Conservation (phyloP, 92 coral and sea anemone species). For the Bergia sp. region DNA sequence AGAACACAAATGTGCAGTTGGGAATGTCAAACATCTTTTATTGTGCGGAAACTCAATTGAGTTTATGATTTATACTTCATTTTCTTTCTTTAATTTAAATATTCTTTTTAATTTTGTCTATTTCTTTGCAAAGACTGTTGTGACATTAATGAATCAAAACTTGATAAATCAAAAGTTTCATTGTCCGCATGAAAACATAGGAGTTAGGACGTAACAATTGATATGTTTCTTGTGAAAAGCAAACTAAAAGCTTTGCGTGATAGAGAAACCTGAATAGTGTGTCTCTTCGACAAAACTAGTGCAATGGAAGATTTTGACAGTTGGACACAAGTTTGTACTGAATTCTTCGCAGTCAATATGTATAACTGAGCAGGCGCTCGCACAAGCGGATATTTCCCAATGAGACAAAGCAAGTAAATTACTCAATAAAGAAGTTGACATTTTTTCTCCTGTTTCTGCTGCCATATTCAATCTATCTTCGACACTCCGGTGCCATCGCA, state of each 20-base stretch:
- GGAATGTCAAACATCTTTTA: background rate
- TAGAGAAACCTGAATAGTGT: background rate
- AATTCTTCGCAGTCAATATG: background rate
- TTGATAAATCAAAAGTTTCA: background rate
- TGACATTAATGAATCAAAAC: background rate
- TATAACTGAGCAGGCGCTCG: background rate
- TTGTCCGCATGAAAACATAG: background rate
- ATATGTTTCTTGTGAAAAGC: too few relatives aligned
- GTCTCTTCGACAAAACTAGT: background rate
- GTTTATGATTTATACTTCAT: background rate
- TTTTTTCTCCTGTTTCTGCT: background rate
- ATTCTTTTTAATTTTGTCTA: background rate
- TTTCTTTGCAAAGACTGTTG: background rate
- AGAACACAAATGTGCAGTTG: background rate
- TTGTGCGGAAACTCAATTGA: background rate
- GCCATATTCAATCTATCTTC: background rate
- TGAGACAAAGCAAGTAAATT: background rate
- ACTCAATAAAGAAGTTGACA: conserved; percentile 1
- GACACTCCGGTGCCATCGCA: background rate
- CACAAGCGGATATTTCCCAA: background rate
- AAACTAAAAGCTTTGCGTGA: too few relatives aligned
- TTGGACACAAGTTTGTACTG: background rate
- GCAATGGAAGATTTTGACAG: background rate
- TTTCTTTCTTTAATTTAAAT: background rate
- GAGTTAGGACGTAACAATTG: too few relatives aligned